Evolutionary conservation across 2,888 invertebrate species (phyloP).

Genomic region (Synanthedon tipuliformis): DNA sequence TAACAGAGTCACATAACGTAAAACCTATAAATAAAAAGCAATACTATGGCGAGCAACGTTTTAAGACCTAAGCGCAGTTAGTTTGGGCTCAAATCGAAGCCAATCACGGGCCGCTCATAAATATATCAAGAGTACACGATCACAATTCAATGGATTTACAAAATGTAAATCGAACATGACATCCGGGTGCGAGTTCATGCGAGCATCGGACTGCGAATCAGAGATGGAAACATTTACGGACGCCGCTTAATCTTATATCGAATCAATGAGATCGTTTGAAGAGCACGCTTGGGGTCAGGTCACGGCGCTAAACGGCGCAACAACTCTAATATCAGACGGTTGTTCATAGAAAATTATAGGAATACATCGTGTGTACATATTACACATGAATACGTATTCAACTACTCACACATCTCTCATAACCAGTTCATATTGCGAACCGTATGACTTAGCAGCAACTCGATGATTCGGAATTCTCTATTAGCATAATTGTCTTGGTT

Average conservation of each 20-base stretch:
- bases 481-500: conserved; percentile 20
- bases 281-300: conserved; percentile 47
- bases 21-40: too few species aligned
- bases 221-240: conserved; percentile 56
- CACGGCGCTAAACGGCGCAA: conserved; percentile 52
- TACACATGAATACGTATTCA: conserved; percentile 4
- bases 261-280: conserved; percentile 53
- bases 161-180: conserved; percentile 56
- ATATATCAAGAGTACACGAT: conserved; percentile 27
- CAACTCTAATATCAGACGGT: conserved; percentile 31
- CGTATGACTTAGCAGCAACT: conserved; percentile 18
- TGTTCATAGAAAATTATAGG: conserved; percentile 13
- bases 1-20: too few species aligned
- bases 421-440: conserved; percentile 24
- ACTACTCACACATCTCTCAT: conserved; percentile 5
- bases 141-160: conserved; percentile 37
- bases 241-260: conserved; percentile 53
- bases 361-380: conserved; percentile 23
- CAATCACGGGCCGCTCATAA: conserved; percentile 7
- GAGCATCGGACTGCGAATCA: conserved; percentile 44
- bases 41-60: too few species aligned
- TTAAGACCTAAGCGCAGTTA: too few species aligned
- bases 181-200: conserved; percentile 62
- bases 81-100: background rate
- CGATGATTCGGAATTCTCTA: conserved; percentile 20